Base-by-base conservation (phyloP, 1,140 invertebrate species). In the Philopotamus ludificatus region DNA sequence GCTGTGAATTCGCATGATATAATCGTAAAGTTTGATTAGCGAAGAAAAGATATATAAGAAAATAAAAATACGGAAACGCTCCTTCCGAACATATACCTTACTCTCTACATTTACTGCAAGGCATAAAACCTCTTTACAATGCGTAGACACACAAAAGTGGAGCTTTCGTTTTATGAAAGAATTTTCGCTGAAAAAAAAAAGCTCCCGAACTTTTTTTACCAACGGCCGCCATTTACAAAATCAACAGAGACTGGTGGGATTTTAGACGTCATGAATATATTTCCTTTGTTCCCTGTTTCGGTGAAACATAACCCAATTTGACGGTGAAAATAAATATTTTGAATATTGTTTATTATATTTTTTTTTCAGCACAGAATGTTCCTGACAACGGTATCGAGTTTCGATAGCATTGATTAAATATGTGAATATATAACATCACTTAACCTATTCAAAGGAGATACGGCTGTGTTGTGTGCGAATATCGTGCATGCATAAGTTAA, bases 101-200 rank as follows among this genome's bases (percentile, higher is more conserved):
- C 12, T 34, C 28, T 12, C 4, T 7, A 4, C 28, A 34, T 34
- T 34, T 34, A 34, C 28, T 12, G 28, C 12, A 12, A 34, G 12
- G 12, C 28, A 34, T 34, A 34, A 34, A 34, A 12, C 28, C 28
- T 34, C 12, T 34, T 34, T 34, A 34, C 28, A 34, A 34, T 34
- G 28, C 28, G 28, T 34, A 4, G 9, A 22, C 49, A 51, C 20
- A 51, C 18, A 12, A 22, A 51, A 25, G 3, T 51, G n/a, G 20
- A 51, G 25, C 18, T 21, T 20, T 20, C 9, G 49, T 25, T 51
- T 20, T 22, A 20, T 51, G 21, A 51, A 51, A 51, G 49, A 51
- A 51, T 20, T 45, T 45, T 34, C 28, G 28, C 4, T 4, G 28
- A 34, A n/a, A n/a, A 10, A 20, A 12, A n/a, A 51, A 22, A 22